A percentile compares a stretch with the other conserved stretches of the same genome.
These are phyloP conservation scores for Idaea straminata DNA, from an alignment of 2,888 invertebrate genomes.

Conservation along the genomic window DNA sequence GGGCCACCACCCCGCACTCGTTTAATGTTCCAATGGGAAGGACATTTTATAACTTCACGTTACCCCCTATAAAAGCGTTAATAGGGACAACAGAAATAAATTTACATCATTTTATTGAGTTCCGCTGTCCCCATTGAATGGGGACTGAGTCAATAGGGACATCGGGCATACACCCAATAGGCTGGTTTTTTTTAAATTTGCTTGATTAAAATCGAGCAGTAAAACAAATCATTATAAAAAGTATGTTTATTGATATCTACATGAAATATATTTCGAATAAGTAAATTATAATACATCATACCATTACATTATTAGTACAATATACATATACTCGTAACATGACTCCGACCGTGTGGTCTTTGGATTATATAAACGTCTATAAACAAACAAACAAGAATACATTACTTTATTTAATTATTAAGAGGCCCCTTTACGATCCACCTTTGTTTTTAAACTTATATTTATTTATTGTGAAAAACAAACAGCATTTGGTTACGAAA, in stretches of 20 bases:
- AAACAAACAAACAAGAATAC: slow-evolving; percentile 32
- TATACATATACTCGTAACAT: slow-evolving; percentile 45
- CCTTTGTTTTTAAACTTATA: neutral
- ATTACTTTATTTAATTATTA: slow-evolving; percentile 30
- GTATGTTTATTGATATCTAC: slow-evolving; percentile 73
- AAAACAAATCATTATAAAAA: slow-evolving; percentile 46
- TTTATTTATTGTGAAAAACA: neutral
- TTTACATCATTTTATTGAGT: too few relatives aligned
- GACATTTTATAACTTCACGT: too few relatives aligned
- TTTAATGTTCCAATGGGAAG: too few relatives aligned
- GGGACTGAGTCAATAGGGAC: too few relatives aligned
- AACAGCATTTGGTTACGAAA: too few relatives aligned
- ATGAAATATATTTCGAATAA: slow-evolving; percentile 55
- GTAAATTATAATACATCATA: slow-evolving; percentile 72
- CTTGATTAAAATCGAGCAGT: slow-evolving; percentile 14
- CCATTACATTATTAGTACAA: slow-evolving; percentile 60
- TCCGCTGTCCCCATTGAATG: too few relatives aligned
- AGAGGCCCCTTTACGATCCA: neutral
- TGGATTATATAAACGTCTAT: slow-evolving; percentile 44
- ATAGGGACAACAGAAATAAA: too few relatives aligned
- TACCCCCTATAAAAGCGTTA: too few relatives aligned
- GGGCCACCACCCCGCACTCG: too few relatives aligned
- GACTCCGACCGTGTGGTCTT: slow-evolving; percentile 73
- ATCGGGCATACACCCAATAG: too few relatives aligned
- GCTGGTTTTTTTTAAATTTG: too few relatives aligned